These are phyloP conservation scores for Pogonus chalceus DNA, from an alignment of 1,140 invertebrate genomes.

Conservation along the genomic window DNA sequence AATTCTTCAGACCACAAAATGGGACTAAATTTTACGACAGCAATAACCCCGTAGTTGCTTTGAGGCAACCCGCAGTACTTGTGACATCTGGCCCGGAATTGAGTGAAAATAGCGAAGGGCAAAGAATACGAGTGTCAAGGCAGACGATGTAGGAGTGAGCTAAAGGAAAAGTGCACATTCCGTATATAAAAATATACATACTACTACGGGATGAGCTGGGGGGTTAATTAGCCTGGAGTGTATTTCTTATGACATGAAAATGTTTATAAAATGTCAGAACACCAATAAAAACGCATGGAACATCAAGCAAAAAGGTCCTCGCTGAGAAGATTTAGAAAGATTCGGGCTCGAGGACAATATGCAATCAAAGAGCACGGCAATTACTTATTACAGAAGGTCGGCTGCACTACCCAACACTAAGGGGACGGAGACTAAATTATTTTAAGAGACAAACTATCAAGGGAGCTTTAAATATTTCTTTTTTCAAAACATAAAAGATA, in stretches of 20 bases:
- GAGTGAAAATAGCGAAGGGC: neutral
- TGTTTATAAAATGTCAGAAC: slow-evolving; percentile 41
- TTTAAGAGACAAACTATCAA: no score
- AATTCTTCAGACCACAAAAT: slow-evolving; percentile 4
- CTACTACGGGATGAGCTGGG: neutral
- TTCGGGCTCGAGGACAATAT: neutral
- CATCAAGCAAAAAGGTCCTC: slow-evolving; percentile 27
- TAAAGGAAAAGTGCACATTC: neutral
- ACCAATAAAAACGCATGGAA: slow-evolving; percentile 44
- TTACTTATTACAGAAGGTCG: slow-evolving; percentile 7
- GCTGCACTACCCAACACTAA: no score
- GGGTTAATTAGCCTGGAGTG: neutral
- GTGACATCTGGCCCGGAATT: neutral
- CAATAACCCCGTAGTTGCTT: neutral
- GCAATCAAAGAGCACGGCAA: slow-evolving; percentile 5
- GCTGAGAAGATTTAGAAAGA: slow-evolving; percentile 11
- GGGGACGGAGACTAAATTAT: no score
- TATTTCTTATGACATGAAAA: slow-evolving; percentile 4
- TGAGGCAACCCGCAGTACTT: neutral
- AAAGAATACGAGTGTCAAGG: neutral
- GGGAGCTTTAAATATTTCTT: no score
- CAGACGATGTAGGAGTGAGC: neutral
- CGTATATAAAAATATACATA: slow-evolving; percentile 1
- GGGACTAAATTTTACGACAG: slow-evolving; percentile 2
- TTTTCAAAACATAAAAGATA: no score